These are phyloP conservation scores for Cavia porcellus DNA, from an alignment of 2,113 vertebrate genomes.

Conservation along the genomic window DNA sequence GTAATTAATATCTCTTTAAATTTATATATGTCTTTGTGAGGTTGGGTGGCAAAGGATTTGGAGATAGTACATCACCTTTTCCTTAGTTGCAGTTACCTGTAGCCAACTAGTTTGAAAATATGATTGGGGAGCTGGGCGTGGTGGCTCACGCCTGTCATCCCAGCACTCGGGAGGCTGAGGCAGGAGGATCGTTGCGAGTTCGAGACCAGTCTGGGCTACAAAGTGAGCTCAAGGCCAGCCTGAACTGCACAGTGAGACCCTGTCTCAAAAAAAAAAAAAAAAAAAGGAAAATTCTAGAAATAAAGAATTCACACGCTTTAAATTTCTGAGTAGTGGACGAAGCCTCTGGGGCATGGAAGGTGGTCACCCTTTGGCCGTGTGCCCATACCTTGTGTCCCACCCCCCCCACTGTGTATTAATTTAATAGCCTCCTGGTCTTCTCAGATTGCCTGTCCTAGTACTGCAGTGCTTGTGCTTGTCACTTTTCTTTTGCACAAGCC, in stretches of 20 bases:
- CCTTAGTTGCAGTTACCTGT: neutral
- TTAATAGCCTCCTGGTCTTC: no score
- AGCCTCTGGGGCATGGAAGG: neutral
- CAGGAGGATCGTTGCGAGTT: no score
- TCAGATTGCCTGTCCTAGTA: no score
- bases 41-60: neutral
- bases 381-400: neutral
- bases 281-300: neutral
- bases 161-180: no score
- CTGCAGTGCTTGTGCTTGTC: neutral
- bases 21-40: constrained; percentile 9
- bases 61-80: neutral
- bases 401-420: neutral
- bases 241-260: no score
- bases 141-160: no score
- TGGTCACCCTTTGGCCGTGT: neutral
- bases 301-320: neutral
- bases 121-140: no score
- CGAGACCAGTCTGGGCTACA: no score
- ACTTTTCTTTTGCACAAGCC: neutral
- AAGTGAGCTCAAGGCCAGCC: no score
- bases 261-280: no score
- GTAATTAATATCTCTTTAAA: constrained; percentile 28
- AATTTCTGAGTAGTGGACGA: neutral
- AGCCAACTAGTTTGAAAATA: neutral